Conservation (phyloP, 64 coral and sea anemone species). For the Orbicella faveolata region DNA sequence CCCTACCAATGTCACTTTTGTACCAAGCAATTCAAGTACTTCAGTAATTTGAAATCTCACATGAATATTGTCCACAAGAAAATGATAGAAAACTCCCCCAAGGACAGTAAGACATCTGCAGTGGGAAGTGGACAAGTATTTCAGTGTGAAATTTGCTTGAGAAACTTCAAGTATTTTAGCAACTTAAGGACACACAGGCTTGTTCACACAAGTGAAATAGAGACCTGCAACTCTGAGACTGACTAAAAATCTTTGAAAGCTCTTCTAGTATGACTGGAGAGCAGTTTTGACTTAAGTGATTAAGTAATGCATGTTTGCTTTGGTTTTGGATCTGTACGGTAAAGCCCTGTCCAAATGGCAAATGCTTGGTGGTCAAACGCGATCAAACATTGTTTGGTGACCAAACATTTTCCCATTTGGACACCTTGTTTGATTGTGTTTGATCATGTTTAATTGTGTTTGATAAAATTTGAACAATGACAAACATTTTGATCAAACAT, state of each 20-base stretch:
- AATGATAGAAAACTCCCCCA: not conserved
- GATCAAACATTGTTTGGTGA: no score
- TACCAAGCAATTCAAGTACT: conserved; percentile 54
- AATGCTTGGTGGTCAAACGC: no score
- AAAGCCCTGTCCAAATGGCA: no score
- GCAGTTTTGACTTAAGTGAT: no score
- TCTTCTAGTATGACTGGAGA: no score
- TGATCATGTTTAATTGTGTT: no score
- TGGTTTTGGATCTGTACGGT: no score
- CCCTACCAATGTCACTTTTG: conserved; percentile 41
- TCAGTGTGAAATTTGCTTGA: conserved; percentile 63
- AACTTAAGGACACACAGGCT: conserved; percentile 58
- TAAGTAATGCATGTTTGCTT: no score
- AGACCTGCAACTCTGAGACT: not conserved
- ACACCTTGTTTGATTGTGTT: no score
- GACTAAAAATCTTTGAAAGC: not conserved
- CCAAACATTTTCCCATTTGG: no score
- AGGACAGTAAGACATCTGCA: not conserved
- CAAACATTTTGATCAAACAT: no score
- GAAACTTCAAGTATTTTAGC: conserved; percentile 63
- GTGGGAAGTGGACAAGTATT: conserved; percentile 7
- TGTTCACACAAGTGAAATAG: conserved; percentile 46
- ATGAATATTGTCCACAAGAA: conserved; percentile 57
- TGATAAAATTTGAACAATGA: no score
- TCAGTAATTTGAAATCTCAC: conserved; percentile 66